Conservation (phyloP, 2,888 invertebrate species). For the Philaethria dido region DNA sequence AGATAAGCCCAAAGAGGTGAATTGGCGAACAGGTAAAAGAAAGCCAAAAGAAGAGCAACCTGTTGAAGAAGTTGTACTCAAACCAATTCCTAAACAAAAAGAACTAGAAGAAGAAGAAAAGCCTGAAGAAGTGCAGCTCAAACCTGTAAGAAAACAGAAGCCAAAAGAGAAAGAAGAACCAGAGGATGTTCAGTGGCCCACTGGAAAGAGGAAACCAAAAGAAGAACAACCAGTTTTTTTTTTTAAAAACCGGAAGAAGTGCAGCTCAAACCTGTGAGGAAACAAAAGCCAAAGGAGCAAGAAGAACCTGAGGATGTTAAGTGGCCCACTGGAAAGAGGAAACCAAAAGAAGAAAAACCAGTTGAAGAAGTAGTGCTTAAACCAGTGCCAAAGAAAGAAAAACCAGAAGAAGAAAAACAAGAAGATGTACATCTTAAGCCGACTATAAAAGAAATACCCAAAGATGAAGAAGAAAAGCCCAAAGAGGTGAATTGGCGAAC, state of each 20-base stretch:
- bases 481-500: conserved; percentile 50
- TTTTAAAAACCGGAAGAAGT: conserved; percentile 50
- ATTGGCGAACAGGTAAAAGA: conserved; percentile 54
- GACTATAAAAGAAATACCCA: conserved; percentile 56
- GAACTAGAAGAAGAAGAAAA: conserved; percentile 44
- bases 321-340: conserved; percentile 56
- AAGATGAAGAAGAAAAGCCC: conserved; percentile 59
- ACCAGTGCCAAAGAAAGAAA: conserved; percentile 61
- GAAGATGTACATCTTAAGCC: conserved; percentile 57
- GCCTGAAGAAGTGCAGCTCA: conserved; percentile 59
- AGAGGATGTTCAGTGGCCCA: conserved; percentile 57
- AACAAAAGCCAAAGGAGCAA: conserved; percentile 47
- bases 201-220: conserved; percentile 52
- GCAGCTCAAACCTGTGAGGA: conserved; percentile 45
- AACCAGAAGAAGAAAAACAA: conserved; percentile 55
- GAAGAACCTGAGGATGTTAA: conserved; percentile 55
- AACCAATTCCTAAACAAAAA: conserved; percentile 61
- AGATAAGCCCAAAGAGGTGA: conserved; percentile 53
- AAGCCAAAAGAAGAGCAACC: conserved; percentile 54
- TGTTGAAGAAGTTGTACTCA: conserved; percentile 58
- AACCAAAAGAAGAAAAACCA: conserved; percentile 51
- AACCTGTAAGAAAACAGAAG: conserved; percentile 53
- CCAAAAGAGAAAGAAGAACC: conserved; percentile 50
- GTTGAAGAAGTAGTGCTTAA: conserved; percentile 77
- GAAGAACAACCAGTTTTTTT: conserved; percentile 56